A percentile compares a stretch with the other conserved stretches of the same genome.
Evolutionary conservation across 2,797 vertebrate species (phyloP).

Genomic region (Holocentrus rufus): DNA sequence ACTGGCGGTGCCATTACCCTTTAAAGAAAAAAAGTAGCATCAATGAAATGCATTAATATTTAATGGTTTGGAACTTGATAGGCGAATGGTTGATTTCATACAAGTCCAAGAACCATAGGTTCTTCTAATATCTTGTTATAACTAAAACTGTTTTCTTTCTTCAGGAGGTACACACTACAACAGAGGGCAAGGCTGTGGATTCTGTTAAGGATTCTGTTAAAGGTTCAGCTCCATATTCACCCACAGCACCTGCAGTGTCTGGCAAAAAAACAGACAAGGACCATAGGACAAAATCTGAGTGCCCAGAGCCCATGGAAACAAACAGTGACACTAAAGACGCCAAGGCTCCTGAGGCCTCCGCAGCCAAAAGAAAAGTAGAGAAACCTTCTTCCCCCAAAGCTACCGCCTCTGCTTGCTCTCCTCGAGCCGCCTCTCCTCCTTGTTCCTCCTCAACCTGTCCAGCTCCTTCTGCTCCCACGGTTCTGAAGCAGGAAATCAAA

Average conservation of each 20-base stretch:
- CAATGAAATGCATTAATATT: too few species aligned
- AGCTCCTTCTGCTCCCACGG: constrained; percentile 29
- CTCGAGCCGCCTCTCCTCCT: constrained; percentile 5
- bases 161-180: constrained; percentile 58
- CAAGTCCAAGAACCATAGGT: background rate
- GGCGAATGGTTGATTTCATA: background rate
- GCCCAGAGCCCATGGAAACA: constrained; percentile 67
- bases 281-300: constrained; percentile 21
- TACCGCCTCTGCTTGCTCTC: constrained; percentile 35
- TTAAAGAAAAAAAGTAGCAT: too few species aligned
- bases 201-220: constrained; percentile 53
- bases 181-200: constrained; percentile 45
- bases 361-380: constrained; percentile 48
- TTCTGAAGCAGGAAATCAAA: constrained; percentile 52
- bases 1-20: too few species aligned
- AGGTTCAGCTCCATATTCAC: constrained; percentile 40
- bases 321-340: constrained; percentile 57
- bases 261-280: constrained; percentile 19
- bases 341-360: constrained; percentile 38
- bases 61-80: background rate
- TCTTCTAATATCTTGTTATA: background rate
- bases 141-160: constrained; percentile 28
- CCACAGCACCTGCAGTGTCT: constrained; percentile 38
- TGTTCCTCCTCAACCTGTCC: constrained; percentile 46
- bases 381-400: constrained; percentile 56